Evolutionary conservation across 2,888 invertebrate genomes (phyloP).

Genomic region (Ennomos fuscantarius): DNA sequence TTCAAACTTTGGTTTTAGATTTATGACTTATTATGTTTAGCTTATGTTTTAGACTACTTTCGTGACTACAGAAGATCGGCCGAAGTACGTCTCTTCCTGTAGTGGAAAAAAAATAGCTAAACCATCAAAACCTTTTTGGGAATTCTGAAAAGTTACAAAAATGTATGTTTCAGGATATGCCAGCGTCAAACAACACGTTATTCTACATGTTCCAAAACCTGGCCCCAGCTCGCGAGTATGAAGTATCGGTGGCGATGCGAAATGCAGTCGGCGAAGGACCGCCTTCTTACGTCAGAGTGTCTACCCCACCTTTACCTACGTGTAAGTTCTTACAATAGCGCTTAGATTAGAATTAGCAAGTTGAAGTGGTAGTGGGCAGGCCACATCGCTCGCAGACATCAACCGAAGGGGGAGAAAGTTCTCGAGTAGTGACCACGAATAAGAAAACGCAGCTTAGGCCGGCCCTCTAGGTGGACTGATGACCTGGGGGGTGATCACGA

Average conservation of each 20-base stretch:
- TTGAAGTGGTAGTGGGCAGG: neutral
- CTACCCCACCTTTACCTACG: constrained; percentile 88
- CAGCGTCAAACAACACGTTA: constrained; percentile 87
- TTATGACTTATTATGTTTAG: too few species aligned
- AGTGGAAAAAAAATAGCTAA: neutral
- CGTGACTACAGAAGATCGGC: too few species aligned
- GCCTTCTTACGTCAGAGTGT: constrained; percentile 85
- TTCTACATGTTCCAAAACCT: constrained; percentile 93
- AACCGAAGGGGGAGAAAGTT: too few species aligned
- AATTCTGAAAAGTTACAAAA: neutral
- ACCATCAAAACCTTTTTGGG: constrained; percentile 13
- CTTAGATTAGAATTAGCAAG: neutral
- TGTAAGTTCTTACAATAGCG: constrained; percentile 74
- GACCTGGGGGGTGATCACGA: too few species aligned
- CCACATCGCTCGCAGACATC: too few species aligned
- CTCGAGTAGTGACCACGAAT: too few species aligned
- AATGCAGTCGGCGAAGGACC: constrained; percentile 94
- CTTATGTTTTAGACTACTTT: too few species aligned
- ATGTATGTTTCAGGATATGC: constrained; percentile 87
- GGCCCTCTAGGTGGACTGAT: too few species aligned
- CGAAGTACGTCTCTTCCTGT: too few species aligned
- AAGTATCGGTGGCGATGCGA: constrained; percentile 91
- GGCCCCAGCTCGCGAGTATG: constrained; percentile 89
- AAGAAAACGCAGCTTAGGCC: too few species aligned
- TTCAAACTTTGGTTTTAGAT: too few species aligned